These are phyloP conservation scores for Meles meles DNA, from an alignment of 2,113 vertebrate species.

Conservation along the genomic window DNA sequence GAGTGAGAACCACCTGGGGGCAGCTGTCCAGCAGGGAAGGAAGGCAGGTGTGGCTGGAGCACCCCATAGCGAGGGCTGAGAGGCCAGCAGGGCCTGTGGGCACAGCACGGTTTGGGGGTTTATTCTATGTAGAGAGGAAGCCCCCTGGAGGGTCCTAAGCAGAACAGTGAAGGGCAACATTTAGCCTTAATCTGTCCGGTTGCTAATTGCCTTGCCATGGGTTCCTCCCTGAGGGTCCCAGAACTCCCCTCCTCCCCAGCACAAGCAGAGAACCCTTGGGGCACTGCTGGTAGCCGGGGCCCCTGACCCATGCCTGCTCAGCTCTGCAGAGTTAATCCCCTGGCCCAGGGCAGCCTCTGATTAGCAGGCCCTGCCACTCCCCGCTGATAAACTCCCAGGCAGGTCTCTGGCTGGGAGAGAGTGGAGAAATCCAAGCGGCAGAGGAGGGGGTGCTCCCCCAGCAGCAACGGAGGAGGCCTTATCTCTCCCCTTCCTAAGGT, in stretches of 20 bases:
- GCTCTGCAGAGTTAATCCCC: slow-evolving; percentile 63
- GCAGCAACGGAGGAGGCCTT: background rate
- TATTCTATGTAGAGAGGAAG: background rate
- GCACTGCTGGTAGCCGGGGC: slow-evolving; percentile 22
- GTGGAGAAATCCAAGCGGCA: background rate
- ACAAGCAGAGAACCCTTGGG: background rate
- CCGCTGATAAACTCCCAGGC: slow-evolving; percentile 33
- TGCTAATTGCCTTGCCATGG: background rate
- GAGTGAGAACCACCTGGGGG: background rate
- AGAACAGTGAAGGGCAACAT: background rate
- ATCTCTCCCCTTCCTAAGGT: background rate
- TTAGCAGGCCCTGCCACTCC: slow-evolving; percentile 44
- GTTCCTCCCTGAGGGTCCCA: background rate
- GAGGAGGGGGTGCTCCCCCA: background rate
- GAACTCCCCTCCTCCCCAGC: rapidly evolving
- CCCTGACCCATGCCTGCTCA: background rate
- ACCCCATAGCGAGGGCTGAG: rapidly evolving
- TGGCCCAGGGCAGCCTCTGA: background rate
- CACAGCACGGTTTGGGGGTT: background rate
- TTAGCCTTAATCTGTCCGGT: background rate
- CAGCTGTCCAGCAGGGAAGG: background rate
- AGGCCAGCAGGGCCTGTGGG: background rate
- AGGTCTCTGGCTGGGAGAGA: background rate
- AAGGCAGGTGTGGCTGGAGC: background rate
- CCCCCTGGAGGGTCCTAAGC: background rate